Conservation (phyloP, 2,888 invertebrate genomes). For the Orthonychiurus folsomi region DNA sequence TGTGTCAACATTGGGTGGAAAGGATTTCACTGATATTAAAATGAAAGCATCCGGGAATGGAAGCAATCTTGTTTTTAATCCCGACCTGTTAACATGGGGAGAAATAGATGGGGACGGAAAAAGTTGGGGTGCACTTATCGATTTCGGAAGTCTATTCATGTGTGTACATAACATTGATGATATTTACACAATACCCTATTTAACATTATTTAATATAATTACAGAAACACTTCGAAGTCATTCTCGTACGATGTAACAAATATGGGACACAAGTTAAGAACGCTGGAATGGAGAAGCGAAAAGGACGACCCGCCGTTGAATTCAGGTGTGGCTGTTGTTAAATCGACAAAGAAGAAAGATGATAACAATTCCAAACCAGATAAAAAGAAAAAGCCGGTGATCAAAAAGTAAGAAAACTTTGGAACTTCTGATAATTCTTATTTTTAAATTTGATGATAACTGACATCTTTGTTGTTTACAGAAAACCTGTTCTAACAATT, state of each 20-base stretch:
- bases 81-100: background rate
- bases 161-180: background rate
- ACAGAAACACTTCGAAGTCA: background rate
- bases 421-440: too few species aligned
- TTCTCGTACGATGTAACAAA: background rate
- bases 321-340: background rate
- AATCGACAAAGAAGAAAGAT: background rate
- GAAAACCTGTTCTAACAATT: too few species aligned
- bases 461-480: too few species aligned
- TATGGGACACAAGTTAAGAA: background rate
- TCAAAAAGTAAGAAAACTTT: too few species aligned
- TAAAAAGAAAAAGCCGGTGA: too few species aligned
- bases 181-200: background rate
- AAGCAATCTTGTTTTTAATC: background rate
- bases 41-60: background rate
- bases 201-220: background rate
- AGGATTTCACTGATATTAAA: background rate
- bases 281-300: background rate
- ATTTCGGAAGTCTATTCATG: constrained; percentile 7
- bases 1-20: background rate
- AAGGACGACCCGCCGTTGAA: constrained; percentile 7
- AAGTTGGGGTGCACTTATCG: constrained; percentile 3
- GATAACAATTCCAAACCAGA: background rate
- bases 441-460: too few species aligned
- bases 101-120: too few species aligned